These are phyloP conservation scores for Nematopogon swammerdamellus DNA, from an alignment of 2,888 invertebrate genomes.

Conservation along the genomic window DNA sequence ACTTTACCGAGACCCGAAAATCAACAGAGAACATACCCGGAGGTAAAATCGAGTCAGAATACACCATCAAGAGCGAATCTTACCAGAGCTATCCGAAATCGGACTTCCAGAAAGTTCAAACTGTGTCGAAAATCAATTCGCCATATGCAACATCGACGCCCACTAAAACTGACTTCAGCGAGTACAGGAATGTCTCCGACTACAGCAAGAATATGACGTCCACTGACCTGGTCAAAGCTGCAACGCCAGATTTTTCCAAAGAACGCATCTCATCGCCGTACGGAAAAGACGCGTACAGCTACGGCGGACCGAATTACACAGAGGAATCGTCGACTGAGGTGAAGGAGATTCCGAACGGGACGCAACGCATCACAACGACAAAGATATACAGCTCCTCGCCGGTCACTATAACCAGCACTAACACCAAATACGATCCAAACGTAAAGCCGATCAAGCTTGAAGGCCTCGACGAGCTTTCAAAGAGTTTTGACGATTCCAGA, in stretches of 20 bases:
- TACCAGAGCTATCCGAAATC: slow-evolving; percentile 41
- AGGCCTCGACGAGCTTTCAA: slow-evolving; percentile 50
- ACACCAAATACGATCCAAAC: slow-evolving; percentile 35
- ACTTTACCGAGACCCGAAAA: slow-evolving; percentile 40
- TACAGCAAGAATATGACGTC: slow-evolving; percentile 18
- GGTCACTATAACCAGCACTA: slow-evolving; percentile 46
- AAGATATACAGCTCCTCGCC: slow-evolving; percentile 57
- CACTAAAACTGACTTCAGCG: slow-evolving; percentile 18
- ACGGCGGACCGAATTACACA: slow-evolving; percentile 42
- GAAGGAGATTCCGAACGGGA: slow-evolving; percentile 53
- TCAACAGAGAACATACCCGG: slow-evolving; percentile 44
- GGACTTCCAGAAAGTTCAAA: slow-evolving; percentile 31
- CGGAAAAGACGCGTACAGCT: slow-evolving; percentile 35
- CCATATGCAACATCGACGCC: slow-evolving; percentile 41
- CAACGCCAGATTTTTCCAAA: slow-evolving; percentile 29
- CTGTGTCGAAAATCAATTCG: slow-evolving; percentile 28
- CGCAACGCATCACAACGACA: slow-evolving; percentile 53
- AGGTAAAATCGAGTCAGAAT: slow-evolving; percentile 41
- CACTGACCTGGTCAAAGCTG: slow-evolving; percentile 35
- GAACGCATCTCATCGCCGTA: slow-evolving; percentile 43
- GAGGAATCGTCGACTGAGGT: slow-evolving; percentile 52
- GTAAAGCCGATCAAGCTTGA: slow-evolving; percentile 34
- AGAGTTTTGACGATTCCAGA: slow-evolving; percentile 46
- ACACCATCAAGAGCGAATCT: slow-evolving; percentile 36
- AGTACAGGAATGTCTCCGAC: slow-evolving; percentile 13